Conservation (phyloP, 2,113 vertebrate species). For the Coptodon rendalli region DNA sequence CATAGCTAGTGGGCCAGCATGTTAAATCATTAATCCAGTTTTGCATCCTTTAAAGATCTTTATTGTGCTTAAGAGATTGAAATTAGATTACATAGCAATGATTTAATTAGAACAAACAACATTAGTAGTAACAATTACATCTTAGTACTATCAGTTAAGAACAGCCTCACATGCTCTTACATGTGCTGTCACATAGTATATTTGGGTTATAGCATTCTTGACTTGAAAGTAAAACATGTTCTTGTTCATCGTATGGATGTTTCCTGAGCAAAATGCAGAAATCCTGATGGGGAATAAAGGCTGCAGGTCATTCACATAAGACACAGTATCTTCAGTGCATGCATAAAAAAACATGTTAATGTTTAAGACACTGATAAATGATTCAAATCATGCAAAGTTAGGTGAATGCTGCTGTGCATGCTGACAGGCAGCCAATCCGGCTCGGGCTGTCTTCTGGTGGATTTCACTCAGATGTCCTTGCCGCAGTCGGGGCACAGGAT, state of each 20-base stretch:
- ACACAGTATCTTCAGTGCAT: background rate
- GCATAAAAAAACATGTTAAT: background rate
- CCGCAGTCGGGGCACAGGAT: constrained; percentile 92
- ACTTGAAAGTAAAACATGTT: background rate
- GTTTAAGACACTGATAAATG: background rate
- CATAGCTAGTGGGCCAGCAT: background rate
- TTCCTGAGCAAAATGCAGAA: background rate
- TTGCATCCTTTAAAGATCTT: background rate
- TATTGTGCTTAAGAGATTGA: background rate
- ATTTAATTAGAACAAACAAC: background rate
- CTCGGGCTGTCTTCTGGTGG: background rate
- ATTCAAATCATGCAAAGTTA: background rate
- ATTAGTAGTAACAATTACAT: constrained; percentile 11
- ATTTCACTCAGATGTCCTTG: constrained; percentile 80
- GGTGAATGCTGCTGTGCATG: background rate
- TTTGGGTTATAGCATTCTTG: background rate
- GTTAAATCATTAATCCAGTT: background rate
- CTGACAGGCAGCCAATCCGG: background rate
- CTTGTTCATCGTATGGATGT: background rate
- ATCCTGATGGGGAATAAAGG: background rate
- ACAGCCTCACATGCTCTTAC: background rate
- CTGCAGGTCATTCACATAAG: background rate
- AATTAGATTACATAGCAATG: background rate
- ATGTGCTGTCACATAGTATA: background rate
- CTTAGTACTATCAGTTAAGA: background rate